These are phyloP conservation scores for Ptilodon capucinus DNA, from an alignment of 2,888 invertebrate species.

Conservation along the genomic window DNA sequence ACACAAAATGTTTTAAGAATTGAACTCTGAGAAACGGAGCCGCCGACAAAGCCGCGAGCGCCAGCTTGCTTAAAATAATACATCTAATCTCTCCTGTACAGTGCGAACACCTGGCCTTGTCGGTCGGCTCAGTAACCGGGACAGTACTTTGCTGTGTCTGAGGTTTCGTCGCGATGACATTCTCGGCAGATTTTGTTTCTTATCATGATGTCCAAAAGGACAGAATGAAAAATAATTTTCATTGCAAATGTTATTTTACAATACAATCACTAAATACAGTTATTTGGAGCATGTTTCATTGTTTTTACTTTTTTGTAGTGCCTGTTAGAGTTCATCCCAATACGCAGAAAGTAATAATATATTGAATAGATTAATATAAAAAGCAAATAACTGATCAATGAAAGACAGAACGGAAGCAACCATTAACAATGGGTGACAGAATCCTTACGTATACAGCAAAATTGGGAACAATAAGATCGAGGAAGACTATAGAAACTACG, in stretches of 20 bases:
- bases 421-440: not conserved
- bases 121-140: slow-evolving; percentile 24
- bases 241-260: no score
- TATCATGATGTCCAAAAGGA: no score
- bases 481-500: slow-evolving; percentile 19
- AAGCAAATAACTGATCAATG: no score
- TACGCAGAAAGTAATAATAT: no score
- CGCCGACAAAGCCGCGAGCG: slow-evolving; percentile 18
- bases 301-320: no score
- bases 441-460: not conserved
- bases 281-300: no score
- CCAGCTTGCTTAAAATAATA: slow-evolving; percentile 42
- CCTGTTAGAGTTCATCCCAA: no score
- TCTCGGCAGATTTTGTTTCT: not conserved
- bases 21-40: slow-evolving; percentile 11
- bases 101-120: slow-evolving; percentile 35
- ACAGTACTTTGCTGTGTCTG: slow-evolving; percentile 8
- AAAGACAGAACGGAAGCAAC: not conserved
- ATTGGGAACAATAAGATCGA: not conserved
- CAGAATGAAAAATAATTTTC: no score
- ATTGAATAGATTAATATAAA: no score
- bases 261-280: no score
- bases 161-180: not conserved
- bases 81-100: slow-evolving; percentile 43
- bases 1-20: slow-evolving; percentile 17